Conservation (phyloP, 2,113 vertebrate species). For the Cathartes aura region DNA sequence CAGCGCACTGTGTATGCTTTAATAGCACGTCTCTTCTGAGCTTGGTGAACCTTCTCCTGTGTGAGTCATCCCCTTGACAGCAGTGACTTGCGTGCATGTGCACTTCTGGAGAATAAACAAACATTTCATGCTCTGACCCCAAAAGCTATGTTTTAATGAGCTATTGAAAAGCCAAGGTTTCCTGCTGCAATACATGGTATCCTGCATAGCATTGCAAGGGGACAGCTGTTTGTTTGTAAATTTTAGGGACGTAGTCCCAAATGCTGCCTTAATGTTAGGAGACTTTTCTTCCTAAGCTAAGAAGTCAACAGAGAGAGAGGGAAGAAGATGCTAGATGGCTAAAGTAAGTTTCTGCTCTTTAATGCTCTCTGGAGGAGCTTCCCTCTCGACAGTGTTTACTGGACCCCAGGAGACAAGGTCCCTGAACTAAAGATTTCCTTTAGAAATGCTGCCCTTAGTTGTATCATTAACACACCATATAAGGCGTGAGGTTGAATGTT, state of each 20-base stretch:
- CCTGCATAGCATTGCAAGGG: not conserved
- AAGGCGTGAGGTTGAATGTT: not conserved
- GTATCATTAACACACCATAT: not conserved
- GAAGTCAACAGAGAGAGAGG: not conserved
- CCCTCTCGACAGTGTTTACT: not conserved
- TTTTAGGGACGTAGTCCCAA: not conserved
- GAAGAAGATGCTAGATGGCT: not conserved
- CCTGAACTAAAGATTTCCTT: not conserved
- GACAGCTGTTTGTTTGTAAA: not conserved
- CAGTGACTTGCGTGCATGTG: not conserved
- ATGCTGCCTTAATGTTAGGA: not conserved
- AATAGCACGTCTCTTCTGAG: not conserved
- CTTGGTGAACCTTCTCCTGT: not conserved
- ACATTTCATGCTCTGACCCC: not conserved
- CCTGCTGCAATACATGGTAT: not conserved
- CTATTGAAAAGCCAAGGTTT: not conserved
- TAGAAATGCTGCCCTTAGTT: not conserved
- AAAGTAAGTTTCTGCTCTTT: not conserved
- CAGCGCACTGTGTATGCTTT: not conserved
- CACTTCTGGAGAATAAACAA: not conserved
- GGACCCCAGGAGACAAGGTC: not conserved
- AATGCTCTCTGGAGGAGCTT: not conserved
- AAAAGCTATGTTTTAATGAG: not conserved
- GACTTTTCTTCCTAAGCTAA: not conserved
- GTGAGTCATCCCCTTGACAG: not conserved